These are phyloP conservation scores for Onchidella celtica DNA, from an alignment of 2,888 invertebrate species.

Conservation along the genomic window DNA sequence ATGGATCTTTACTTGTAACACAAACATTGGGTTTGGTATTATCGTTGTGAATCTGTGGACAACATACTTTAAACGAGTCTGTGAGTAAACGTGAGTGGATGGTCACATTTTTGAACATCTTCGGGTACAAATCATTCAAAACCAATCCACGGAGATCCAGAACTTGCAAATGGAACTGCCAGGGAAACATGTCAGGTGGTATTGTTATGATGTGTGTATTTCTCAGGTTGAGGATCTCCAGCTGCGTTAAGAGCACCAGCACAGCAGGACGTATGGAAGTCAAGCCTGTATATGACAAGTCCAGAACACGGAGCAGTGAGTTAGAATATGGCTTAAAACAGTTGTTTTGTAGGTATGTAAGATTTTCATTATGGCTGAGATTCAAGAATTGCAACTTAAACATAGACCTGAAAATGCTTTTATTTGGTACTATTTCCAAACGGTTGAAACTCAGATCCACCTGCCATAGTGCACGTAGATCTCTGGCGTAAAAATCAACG, in stretches of 20 bases:
- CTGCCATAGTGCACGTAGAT: background rate
- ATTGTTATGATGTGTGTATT: background rate
- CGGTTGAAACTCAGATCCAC: slow-evolving; percentile 21
- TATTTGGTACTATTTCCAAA: background rate
- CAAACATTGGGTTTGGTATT: background rate
- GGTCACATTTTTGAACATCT: slow-evolving; percentile 12
- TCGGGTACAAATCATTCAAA: background rate
- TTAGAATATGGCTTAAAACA: slow-evolving; percentile 8
- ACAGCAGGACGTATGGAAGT: background rate
- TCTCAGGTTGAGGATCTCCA: background rate
- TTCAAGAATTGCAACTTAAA: background rate
- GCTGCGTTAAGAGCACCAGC: background rate
- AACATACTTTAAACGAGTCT: slow-evolving; percentile 43
- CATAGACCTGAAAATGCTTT: slow-evolving; percentile 22
- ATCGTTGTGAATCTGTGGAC: slow-evolving; percentile 32
- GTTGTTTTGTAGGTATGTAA: slow-evolving; percentile 10
- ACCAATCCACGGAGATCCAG: slow-evolving; percentile 14
- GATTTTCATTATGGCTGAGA: background rate
- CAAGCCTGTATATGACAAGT: slow-evolving; percentile 19
- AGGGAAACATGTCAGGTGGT: background rate
- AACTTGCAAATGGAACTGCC: background rate
- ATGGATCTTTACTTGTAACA: slow-evolving; percentile 11
- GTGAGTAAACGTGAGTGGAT: slow-evolving; percentile 5
- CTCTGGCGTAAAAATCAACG: background rate
- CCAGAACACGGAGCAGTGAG: background rate